Evolutionary conservation across 2,113 vertebrate species (phyloP), one percentile per base, ranked within the genome.

Genomic region (Myrmecobius fasciatus): DNA sequence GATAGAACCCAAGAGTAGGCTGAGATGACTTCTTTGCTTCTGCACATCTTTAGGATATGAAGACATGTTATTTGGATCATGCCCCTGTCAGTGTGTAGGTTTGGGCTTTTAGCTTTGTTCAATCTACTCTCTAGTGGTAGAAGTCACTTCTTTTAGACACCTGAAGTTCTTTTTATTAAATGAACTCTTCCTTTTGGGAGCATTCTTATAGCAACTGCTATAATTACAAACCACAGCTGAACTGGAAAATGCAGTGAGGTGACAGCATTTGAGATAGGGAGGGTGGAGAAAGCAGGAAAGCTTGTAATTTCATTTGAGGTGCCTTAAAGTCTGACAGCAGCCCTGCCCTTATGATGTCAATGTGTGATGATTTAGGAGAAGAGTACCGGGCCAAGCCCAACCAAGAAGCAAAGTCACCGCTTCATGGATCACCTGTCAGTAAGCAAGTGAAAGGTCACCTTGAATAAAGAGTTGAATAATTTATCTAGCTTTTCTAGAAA

Each of bases 151-250:
- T 88, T 92, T 54, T 94, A 89, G 75, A 52, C 14, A 8, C 90
- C 93, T 89, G 92, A 83, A 95, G 75, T 52, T 95, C 83, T 94
- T 47, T 31, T 92, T 93, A 88, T 90, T 93, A 95, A 97, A 95
- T 46, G 93, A 94, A 47, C 91, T 22, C 48, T 97, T 89, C 92
- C 89, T 94, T 97, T 95, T 46, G n/a, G 49, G 95, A 95, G 94
- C 90, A 53, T 91, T 92, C 92, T 92, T 94, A 91, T 7, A 43
- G 75, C 94, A 94, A 83, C 83, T 89, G 93, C 97, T 96, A 52
- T 97, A 97, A 98, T 97, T 96, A 96, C 92, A 95, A 90, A 51
- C 46, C 92, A 93, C 91, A 92, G 46, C 94, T 94, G 53, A 95
- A 91, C 60, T 94, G n/a, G 48, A 92, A 94, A 93, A 89, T 24